Conservation (phyloP, 1,140 invertebrate species). For the Globodera ellingtonae region DNA sequence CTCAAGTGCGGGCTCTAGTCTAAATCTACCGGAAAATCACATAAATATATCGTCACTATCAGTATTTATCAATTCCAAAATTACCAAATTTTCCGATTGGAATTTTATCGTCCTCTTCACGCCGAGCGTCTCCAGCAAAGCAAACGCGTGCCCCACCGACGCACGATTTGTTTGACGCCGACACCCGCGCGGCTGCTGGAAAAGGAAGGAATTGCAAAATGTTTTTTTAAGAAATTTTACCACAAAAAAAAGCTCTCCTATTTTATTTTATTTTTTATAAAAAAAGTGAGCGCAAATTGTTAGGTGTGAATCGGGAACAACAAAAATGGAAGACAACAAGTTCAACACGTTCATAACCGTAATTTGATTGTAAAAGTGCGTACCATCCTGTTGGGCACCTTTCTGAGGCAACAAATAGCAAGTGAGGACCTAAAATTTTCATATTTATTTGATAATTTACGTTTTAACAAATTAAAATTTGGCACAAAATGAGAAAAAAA, state of each 20-base stretch:
- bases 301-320: too few relatives aligned
- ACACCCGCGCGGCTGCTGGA: background rate
- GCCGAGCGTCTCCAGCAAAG: conserved; percentile 41
- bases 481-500: conserved; percentile 1
- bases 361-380: too few relatives aligned
- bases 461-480: conserved; percentile 2
- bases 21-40: too few relatives aligned
- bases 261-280: too few relatives aligned
- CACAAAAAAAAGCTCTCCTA: too few relatives aligned
- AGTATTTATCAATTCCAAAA: too few relatives aligned
- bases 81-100: conserved; percentile 72
- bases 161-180: conserved; percentile 41
- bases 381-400: conserved; percentile 42
- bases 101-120: conserved; percentile 51
- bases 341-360: too few relatives aligned
- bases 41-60: too few relatives aligned
- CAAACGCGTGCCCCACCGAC: conserved; percentile 60
- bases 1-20: too few relatives aligned
- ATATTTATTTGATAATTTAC: background rate
- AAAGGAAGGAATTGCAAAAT: background rate
- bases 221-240: conserved; percentile 16
- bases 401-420: conserved; percentile 95
- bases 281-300: too few relatives aligned
- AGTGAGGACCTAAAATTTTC: conserved; percentile 75
- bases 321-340: too few relatives aligned